Base-by-base conservation (phyloP, 2,888 invertebrate genomes). In the Elmis aenea region DNA sequence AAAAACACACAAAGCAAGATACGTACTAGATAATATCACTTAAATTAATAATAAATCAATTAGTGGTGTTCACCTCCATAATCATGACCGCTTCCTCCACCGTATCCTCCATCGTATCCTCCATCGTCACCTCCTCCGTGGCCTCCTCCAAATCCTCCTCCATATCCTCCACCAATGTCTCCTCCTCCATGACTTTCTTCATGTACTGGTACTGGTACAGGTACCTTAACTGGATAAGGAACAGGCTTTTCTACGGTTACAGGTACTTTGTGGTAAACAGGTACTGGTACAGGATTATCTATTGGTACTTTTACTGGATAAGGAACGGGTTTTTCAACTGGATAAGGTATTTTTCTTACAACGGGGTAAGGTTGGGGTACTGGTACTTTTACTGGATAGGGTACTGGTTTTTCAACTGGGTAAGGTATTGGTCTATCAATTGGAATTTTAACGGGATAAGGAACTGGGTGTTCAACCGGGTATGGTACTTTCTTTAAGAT, bases 351-450 rank as follows among this genome's bases (percentile, higher is more conserved):
- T 20, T 78, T 71, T 57, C 78, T 79, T 54, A 79, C 76, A 0
- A 82, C 79, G 11, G 79, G 80, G 62, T 82, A 84, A 13, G 83
- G 84, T 5, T 74, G 77, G 9, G 84, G 83, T 20, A 80, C 76
- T 5, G 76, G 83, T 13, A 85, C 83, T 59, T 85, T 85, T 3
- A 87, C 84, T 28, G 73, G 75, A 52, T 80, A 79, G 14, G 87
- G 87, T 47, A 85, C 83, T 21, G 81, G 84, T 60, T 85, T 85
- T 44, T 85, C 85, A 2, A 87, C 85, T 43, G 82, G 81, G 9
- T 83, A 81, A 4, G 83, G 83, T 3, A 84, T 74, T 23, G 80
- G 85, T 56, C 79, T 74, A 26, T 84, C 80, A 18, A 77, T 73
- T 27, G 69, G 74, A 25, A 82, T 76, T 62, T 83, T 81, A 2